A percentile compares a stretch with the other conserved stretches of the same genome.
Evolutionary conservation across 1,140 invertebrate genomes (phyloP).

Genomic region (Mizuhopecten yessoensis): DNA sequence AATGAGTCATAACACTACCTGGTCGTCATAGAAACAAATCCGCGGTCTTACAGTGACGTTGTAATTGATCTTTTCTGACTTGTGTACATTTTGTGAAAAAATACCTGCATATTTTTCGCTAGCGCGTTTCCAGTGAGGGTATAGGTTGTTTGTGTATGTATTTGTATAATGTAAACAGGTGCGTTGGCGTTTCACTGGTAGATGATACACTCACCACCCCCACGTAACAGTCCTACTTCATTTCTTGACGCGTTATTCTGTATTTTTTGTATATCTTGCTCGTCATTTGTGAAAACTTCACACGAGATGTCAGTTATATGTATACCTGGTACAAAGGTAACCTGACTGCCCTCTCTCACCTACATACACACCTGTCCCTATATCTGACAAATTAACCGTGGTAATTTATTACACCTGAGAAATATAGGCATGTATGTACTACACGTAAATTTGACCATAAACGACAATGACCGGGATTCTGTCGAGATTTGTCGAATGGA

Average conservation of each 20-base stretch:
- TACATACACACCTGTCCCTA: not conserved
- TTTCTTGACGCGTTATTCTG: not conserved
- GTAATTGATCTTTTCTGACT: conserved; percentile 29
- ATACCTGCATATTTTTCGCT: not conserved
- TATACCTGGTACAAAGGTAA: not conserved
- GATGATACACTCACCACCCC: not conserved
- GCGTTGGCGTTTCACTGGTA: not conserved
- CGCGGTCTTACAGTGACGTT: not conserved
- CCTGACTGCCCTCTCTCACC: not conserved
- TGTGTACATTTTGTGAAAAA: not conserved
- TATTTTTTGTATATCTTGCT: not conserved
- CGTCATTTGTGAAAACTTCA: not conserved
- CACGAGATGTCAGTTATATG: not conserved
- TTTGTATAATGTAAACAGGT: not conserved
- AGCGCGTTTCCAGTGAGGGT: not conserved
- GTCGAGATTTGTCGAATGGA: not conserved
- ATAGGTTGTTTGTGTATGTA: not conserved
- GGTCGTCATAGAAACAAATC: not conserved
- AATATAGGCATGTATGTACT: not conserved
- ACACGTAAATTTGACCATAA: conserved; percentile 14
- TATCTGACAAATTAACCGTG: not conserved
- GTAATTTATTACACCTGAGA: not conserved
- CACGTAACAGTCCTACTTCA: not conserved
- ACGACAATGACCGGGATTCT: not conserved
- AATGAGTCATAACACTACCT: not conserved